Base-by-base conservation (phyloP, 2,797 vertebrate species). In the Nannoperca australis region DNA sequence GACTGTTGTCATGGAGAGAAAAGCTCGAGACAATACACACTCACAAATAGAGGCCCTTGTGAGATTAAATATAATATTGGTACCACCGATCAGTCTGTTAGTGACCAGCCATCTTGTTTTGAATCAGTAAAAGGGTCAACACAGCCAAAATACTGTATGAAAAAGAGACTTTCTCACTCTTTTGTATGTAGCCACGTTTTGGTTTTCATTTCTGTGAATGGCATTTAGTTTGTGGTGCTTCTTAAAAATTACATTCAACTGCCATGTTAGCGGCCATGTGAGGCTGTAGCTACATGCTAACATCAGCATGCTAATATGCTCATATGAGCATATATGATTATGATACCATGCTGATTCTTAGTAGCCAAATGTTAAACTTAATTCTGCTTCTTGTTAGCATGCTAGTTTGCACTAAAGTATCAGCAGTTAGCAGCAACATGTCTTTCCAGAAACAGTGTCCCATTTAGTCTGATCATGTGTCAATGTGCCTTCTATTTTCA, bases 1-100 rank as follows among this genome's bases (percentile, higher is more conserved):
- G 49, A n/a, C n/a, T 70, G 74, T 76, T 81, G 83, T 82, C 50
- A 82, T 70, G 67, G 79, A 78, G 65, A 76, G 53, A 83, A 38
- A 56, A 73, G 12, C 64, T 67, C 8, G 45, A 67, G 27, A 72
- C 36, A 18, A 24, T 15, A 20, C 38, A 70, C 38, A 62, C 6
- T 67, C 62, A 70, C 30, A 30, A 53, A 58, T 20, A 27, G 18
- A 14, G 13, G 0, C 14, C 7, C 1, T 36, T 12, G 44, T 14
- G 82, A 36, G 20, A 72, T 67, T 20, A 62, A 6, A 81, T 54
- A 5, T 15, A 40, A 22, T 7, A 6, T 2, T 17, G 54, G 40
- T 60, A 42, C 15, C 18, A 15, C 20, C 55, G 65, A 70, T 56
- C 47, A 38, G 56, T 55, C 60, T 51, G 56, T 44, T 30, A 22